Base-by-base conservation (phyloP, 2,113 vertebrate species). In the Arenaria interpres region DNA sequence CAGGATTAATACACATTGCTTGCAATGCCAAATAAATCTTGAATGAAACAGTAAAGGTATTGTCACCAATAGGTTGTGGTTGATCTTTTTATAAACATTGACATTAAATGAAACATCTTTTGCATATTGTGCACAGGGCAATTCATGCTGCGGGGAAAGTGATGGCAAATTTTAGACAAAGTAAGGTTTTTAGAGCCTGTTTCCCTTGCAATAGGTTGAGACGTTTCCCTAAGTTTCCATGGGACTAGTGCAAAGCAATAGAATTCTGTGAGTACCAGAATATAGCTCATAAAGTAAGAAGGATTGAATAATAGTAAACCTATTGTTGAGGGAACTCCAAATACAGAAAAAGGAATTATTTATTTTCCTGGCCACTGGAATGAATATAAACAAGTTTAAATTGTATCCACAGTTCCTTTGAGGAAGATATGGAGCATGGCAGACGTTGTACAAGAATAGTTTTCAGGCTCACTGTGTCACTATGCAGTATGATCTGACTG, bases 371-470 rank as follows among this genome's bases (percentile, higher is more conserved):
- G 60, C 43, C 66, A 24, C 60, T 45, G 76, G 74, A 39, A 96
- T 77, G 87, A 95, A 90, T 39, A 91, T 45, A 82, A 96, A 74
- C 75, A 96, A 94, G 51, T 83, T 91, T 51, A 87, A 50, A 69
- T 28, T 94, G 69, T 84, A 64, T 78, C 75, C 76, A 39, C 20
- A 53, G 33, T 64, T 94, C 80, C 92, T 81, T 21, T 64, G 74
- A 80, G 89, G 60, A 56, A 80, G 68, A 67, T 66, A 14, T 0
- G 9, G 67, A 85, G 46, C 71, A 74, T 66, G 62, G 41, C 81
- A 96, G 72, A 79, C 67, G 59, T 15, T 77, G 78, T 59, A 67
- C 84, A 82, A 82, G 86, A 71, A 77, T 18, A 89, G 74, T 97
- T 82, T 93, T 77, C 53, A 80, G 72, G 72, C 67, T 93, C 12